Base-by-base conservation (phyloP, 2,113 vertebrate species). In the Ctenomys sociabilis region DNA sequence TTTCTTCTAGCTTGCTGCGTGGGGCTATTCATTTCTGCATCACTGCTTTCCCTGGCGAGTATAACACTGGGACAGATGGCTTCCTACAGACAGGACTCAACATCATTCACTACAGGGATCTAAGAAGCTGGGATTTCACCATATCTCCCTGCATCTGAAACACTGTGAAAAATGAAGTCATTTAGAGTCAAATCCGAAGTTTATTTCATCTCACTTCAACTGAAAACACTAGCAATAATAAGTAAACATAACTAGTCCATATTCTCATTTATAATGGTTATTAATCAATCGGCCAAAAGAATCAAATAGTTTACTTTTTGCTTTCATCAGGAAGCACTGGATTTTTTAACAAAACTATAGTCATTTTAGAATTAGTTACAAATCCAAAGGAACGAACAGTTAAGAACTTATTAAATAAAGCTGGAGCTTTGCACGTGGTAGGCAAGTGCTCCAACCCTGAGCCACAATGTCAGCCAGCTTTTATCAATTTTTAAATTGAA, bases 181-280 rank as follows among this genome's bases (percentile, higher is more conserved):
- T 43, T 54, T 21, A 64, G 35, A 75, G 86, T 40, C 0, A 3
- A 37, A 64, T 85, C 78, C 95, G 43, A 89, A 75, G 52, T 22
- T 77, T 90, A 14, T 91, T 97, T 98, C 77, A 85, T 63, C 6
- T 91, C 28, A 87, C 2, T 90, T 95, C 95, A 96, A 96, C 63
- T 98, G 97, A 95, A 97, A 97, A 96, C 81, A 94, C 80, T 14
- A 78, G 43, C 19, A 66, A 85, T 49, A 12, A 96, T 93, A n/a
- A 97, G 95, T 21, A 14, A 87, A 68, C 37, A 88, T 45, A 19
- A 2, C 49, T 73, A 66, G 10, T 70, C 16, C 28, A 82, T 35
- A 70, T 30, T 88, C 78, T 70, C 59, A 21, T 57, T 66, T 14
- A 49, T 59, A 40, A 75, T 77, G 26, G 19, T 90, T 82, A 52